phyloP scores from a whole-genome alignment of 2,888 invertebrate genomes.

The Acheta domesticus region DNA sequence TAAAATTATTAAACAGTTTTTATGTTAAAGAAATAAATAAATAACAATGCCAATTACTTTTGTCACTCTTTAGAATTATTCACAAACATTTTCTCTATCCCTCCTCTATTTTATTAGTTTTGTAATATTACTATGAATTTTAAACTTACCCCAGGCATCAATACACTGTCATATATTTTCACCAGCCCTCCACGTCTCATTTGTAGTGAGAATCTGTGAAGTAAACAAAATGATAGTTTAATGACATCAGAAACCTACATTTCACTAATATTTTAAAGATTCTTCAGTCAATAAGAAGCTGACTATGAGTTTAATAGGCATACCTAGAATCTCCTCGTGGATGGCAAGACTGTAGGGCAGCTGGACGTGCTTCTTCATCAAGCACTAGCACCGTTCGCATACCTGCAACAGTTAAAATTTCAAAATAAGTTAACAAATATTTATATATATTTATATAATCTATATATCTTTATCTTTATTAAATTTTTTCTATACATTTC shows the following conservation, averaged over 20 bases:
- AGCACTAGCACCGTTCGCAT: slow-evolving; percentile 76
- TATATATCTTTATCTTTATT: not conserved
- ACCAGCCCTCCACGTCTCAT: slow-evolving; percentile 87
- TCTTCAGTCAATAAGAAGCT: not conserved
- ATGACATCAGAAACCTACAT: no score
- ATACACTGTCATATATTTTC: slow-evolving; percentile 85
- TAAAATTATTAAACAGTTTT: no score
- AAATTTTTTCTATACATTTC: not conserved
- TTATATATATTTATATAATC: no score
- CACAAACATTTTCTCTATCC: no score
- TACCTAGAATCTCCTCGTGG: slow-evolving; percentile 89
- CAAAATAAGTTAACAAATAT: not conserved
- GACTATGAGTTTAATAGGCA: not conserved
- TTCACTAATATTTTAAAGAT: not conserved
- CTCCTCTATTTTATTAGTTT: no score
- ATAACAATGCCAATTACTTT: no score
- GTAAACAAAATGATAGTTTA: not conserved
- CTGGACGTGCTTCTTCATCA: slow-evolving; percentile 85
- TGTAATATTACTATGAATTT: no score
- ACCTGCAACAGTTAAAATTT: slow-evolving; percentile 47
- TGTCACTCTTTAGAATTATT: no score
- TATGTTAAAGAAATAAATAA: no score
- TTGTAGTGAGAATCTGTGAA: slow-evolving; percentile 69
- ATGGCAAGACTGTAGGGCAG: slow-evolving; percentile 89
- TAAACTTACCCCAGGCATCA: slow-evolving; percentile 69